Conservation (phyloP, 2,113 vertebrate species). For the Sphaerodactylus townsendi region DNA sequence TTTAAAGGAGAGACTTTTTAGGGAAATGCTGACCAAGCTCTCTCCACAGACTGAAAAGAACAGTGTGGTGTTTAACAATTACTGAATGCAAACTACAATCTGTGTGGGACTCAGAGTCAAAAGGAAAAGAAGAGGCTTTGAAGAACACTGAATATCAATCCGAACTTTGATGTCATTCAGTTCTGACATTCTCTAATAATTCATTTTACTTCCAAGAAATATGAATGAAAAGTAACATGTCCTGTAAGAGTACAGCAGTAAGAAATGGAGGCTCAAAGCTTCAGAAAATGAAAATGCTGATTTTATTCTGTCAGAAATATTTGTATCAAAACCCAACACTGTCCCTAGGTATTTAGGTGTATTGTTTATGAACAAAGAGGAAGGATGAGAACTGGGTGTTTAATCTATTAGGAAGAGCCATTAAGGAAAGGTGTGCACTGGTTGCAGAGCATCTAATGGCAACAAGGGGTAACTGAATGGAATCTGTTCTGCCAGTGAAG, state of each 20-base stretch:
- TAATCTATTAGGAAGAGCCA: not conserved
- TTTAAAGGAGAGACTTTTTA: conserved; percentile 62
- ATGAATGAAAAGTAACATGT: conserved; percentile 1
- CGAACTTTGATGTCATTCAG: conserved; percentile 30
- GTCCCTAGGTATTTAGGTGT: not conserved
- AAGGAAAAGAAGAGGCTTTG: conserved; percentile 58
- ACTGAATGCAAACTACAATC: conserved; percentile 45
- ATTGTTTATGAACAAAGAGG: not conserved
- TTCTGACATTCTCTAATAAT: conserved; percentile 33
- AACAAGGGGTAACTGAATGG: not conserved
- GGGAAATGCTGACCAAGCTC: conserved; percentile 51
- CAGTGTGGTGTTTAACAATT: not conserved
- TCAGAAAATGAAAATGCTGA: not conserved
- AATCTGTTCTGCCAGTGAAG: not conserved
- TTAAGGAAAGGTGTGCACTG: not conserved
- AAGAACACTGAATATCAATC: conserved; percentile 43
- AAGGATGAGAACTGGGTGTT: not conserved
- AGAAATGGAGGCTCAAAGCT: conserved; percentile 19
- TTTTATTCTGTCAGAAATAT: conserved; percentile 5
- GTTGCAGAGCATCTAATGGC: not conserved
- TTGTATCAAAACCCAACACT: conserved; percentile 12
- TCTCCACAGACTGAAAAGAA: conserved; percentile 49
- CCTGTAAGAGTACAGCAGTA: conserved; percentile 28
- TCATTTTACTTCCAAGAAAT: conserved; percentile 30
- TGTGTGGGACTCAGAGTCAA: conserved; percentile 38